Base-by-base conservation (phyloP, 2,113 vertebrate genomes). In the Semnornis frantzii region DNA sequence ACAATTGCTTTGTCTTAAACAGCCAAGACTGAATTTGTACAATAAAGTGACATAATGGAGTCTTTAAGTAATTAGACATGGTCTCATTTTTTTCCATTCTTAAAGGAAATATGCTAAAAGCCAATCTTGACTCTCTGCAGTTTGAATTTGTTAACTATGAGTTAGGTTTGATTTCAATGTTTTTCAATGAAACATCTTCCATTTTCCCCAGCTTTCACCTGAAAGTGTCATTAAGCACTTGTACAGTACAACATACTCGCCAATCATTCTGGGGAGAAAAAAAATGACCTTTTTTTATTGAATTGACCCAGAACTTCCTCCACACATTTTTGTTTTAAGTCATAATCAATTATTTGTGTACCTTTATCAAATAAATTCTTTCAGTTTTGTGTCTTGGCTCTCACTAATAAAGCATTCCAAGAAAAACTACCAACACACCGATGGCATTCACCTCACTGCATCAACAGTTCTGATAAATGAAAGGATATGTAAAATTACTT, bases 401-500 rank as follows among this genome's bases (percentile, higher is more conserved):
- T 57, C 39, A 77, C 4, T 27, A 23, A 28, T 10, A 42, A 1
- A 80, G 21, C 8, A 6, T 52, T 81, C 27, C 23, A 77, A 39
- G 52, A 84, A 74, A 54, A 10, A 6, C 5, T 9, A 85, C 34
- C 28, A 50, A 23, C 28, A 48, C 6, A 58, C 57, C 5, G 5
- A 30, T 33, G 15, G 18, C 33, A 82, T 74, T 70, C 44, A 64
- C 39, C 71, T 76, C 44, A 42, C 27, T 20, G 50, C 42, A 78
- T 5, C 52, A 74, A 71, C 30, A 79, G 16, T 42, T 57, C 55
- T 15, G 15, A 50, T 37, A 63, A 28, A 57, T 4, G 4, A 79
- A 87, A 68, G 8, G 15, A 24, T 19, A 74, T 8, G 10, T 12
- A 63, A 31, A 46, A 65, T 48, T 78, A 96, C 99, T 99, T 97